Evolutionary conservation across 2,888 invertebrate species (phyloP), one percentile per base, ranked within the genome.

Genomic region (Quadriops clusia): DNA sequence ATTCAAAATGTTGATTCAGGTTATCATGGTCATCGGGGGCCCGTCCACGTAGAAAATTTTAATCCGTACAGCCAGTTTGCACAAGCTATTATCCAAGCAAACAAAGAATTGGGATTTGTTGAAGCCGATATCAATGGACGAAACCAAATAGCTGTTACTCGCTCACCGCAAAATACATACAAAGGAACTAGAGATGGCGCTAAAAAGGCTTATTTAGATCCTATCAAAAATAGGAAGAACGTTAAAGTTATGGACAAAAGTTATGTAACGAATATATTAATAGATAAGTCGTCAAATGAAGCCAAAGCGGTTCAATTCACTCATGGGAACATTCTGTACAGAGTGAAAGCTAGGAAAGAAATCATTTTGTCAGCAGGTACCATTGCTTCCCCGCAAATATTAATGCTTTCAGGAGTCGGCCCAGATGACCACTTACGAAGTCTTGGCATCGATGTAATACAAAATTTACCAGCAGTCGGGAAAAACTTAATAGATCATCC

Each of bases 311-410:
- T 78, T 0, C 54, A 67, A 41, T 70, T 72, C 33, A 54, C 63
- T 1, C 55, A 63, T 21, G 58, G 64, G 30, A 59, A 62, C 1
- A 43, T 58, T 32, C 56, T 53, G 23, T 56, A 58, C 16, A 56
- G 57, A 24, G 70, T 71, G 1, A 50, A 47, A 32, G 78, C 76
- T 1, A 60, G 65, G 23, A 72, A 68, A 44, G 81, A 81, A 57
- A 72, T 86, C 0, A 75, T 87, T 32, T 39, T 85, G 3, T 73
- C 78, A 6, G 82, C 77, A 2, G 86, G 86, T 1, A 72, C 84
- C 1, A 75, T 87, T 33, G 83, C 81, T 43, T 37, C 49, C 6
- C 50, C 51, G 1, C 49, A 48, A 31, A 25, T 52, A 2, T 29
- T 53, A 7, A 46, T 50, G 48, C 27, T 51, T 4, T 50, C 49